Base-by-base conservation (phyloP, 2,888 invertebrate species). In the Callyntrura sp. region DNA sequence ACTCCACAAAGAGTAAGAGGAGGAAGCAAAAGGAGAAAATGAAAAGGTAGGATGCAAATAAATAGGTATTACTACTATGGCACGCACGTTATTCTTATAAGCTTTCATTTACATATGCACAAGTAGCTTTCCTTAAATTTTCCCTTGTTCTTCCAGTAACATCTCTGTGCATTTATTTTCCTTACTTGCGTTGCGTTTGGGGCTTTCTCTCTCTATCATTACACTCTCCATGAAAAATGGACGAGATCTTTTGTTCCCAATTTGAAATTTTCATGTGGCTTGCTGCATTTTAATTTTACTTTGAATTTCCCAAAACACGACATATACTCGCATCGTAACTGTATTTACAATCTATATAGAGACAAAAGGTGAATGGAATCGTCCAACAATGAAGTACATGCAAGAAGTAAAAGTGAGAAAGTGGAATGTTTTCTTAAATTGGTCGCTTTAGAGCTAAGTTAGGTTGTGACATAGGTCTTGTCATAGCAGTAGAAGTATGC, bases 261-360 rank as follows among this genome's bases (percentile, higher is more conserved):
- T 88, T 90, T 91, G 60, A 88, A 88, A 90, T 82, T 91, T 91
- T 91, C 82, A 68, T 79, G 23, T 57, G 51, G 51, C 70, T 81
- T 81, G 17, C 68, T 68, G 45, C 73, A 76, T 90, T 85, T 85
- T 82, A 76, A 85, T 84, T 85, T 88, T 68, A 20, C 60, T 90
- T 79, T 48, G 68, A 78, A 45, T 90, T 82, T 73, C 48, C 35
- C 73, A 78, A 86, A 84, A n/a, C n/a, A n/a, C n/a, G n/a, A 17
- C 17, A 20, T 20, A 60, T 60, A 11, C 45, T 45, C 11, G 45
- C 17, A 55, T 23, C 5, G 65, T 11, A 28, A 6, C 14, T 28
- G 65, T 23, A n/a, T n/a, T n/a, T n/a, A n/a, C n/a, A n/a, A n/a
- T n/a, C n/a, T 43, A 60, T 6, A 60, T n/a, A 17, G 17, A n/a